Base-by-base conservation (phyloP, 2,797 vertebrate species). In the Syngnathus acus region DNA sequence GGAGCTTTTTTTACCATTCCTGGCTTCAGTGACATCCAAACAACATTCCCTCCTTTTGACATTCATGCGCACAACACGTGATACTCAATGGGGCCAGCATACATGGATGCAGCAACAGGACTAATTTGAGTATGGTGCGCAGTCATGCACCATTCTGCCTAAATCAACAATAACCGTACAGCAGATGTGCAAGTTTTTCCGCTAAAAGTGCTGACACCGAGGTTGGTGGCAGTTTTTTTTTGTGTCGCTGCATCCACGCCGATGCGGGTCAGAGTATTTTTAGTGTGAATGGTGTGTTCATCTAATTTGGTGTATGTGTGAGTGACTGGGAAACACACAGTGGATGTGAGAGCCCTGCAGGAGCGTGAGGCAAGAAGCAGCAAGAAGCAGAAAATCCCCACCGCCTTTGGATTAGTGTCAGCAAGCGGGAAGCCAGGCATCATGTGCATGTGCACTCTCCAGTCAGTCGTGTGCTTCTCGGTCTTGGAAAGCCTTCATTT, bases 361-460 rank as follows among this genome's bases (percentile, higher is more conserved):
- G 89, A 82, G 85, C 86, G 85, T 87, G 86, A 89, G 85, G 88
- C 88, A 89, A 88, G 87, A 87, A 86, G 83, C 87, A 87, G 88
- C 85, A 88, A 90, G 88, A 89, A 82, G 84, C 84, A 86, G 73
- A 86, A 89, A 86, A 88, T 88, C 84, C 83, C 80, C n/a, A 65
- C 83, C 83, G 84, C 81, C 78, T 79, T 87, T 84, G 86, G 89
- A 89, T 90, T 89, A 89, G 83, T 87, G 87, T 90, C 87, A 90
- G 79, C 77, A 70, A 79, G 82, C 81, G 83, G 82, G 82, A 88
- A 86, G 84, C 79, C 72, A 48, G 73, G 74, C 78, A 61, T 62
- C 54, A 63, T 80, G 72, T 81, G 65, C 68, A 65, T 74, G 77
- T 74, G 72, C 76, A 62, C 68, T 54, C 82, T 76, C 43, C 11